Percentiles rank a stretch among this genome's conserved stretches.
These are phyloP conservation scores for Dryoscopus gambensis DNA, from an alignment of 2,113 vertebrate species.

Conservation along the genomic window DNA sequence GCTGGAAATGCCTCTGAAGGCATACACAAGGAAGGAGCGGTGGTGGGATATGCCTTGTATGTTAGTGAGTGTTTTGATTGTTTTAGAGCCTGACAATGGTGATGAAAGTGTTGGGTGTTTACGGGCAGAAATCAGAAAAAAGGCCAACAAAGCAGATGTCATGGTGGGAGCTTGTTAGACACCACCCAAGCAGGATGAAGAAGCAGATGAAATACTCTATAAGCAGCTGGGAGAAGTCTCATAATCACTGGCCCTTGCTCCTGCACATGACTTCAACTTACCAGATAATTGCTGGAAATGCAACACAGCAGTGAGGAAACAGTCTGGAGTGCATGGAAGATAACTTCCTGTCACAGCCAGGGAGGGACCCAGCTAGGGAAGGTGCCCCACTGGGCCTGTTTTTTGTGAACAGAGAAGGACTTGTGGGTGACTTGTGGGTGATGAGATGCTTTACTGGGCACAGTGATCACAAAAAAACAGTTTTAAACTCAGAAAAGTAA, in stretches of 20 bases:
- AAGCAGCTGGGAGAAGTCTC: not conserved
- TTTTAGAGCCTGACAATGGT: not conserved
- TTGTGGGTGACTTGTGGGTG: not conserved
- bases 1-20: not conserved
- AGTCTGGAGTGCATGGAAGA: not conserved
- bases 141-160: not conserved
- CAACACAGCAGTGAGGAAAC: not conserved
- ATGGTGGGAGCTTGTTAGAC: not conserved
- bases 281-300: not conserved
- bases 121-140: not conserved
- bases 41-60: not conserved
- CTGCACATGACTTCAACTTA: not conserved
- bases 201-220: not conserved
- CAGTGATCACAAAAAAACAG: not conserved
- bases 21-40: not conserved
- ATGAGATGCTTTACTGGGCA: not conserved
- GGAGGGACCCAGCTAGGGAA: not conserved
- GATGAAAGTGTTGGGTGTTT: not conserved
- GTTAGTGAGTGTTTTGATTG: not conserved
- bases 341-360: not conserved
- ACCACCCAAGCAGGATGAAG: not conserved
- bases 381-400: too few species aligned
- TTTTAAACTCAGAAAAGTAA: not conserved
- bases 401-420: not conserved
- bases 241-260: not conserved